phyloP scores from a whole-genome alignment of 2,113 vertebrate genomes.

The Cricetomys ansorgei region DNA sequence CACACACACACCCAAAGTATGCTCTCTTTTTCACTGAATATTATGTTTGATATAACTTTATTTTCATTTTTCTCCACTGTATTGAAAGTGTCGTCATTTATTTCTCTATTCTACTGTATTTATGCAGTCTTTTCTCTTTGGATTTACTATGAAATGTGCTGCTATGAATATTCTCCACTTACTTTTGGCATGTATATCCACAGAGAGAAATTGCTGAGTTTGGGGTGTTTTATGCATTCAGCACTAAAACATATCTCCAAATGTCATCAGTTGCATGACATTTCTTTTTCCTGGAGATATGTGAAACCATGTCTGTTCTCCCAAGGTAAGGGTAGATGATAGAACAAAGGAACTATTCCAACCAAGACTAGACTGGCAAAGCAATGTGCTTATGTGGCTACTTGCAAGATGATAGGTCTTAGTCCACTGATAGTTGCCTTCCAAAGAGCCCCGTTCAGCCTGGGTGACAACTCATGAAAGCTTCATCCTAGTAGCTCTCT shows the following conservation, averaged over 20 bases:
- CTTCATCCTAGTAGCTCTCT: not conserved
- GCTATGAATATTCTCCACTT: not conserved
- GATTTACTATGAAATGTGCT: not conserved
- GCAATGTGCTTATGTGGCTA: not conserved
- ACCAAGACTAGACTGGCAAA: not conserved
- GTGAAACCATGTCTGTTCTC: not conserved
- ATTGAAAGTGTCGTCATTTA: not conserved
- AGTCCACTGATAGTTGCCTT: not conserved
- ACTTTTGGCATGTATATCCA: not conserved
- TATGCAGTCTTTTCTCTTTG: not conserved
- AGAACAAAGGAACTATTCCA: not conserved
- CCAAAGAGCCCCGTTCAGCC: not conserved
- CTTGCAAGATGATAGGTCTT: not conserved
- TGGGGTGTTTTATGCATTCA: not conserved
- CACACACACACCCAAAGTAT: not conserved
- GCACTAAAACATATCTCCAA: not conserved
- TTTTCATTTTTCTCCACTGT: not conserved
- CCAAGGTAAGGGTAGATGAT: not conserved
- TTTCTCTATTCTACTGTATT: not conserved
- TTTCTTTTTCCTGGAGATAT: not conserved
- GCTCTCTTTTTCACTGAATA: not conserved
- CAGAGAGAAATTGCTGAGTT: not conserved
- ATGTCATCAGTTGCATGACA: not conserved
- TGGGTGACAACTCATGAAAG: not conserved
- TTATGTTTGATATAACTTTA: not conserved